phyloP scores from a whole-genome alignment of 2,888 invertebrate genomes.

The Nomada ruficornis region DNA sequence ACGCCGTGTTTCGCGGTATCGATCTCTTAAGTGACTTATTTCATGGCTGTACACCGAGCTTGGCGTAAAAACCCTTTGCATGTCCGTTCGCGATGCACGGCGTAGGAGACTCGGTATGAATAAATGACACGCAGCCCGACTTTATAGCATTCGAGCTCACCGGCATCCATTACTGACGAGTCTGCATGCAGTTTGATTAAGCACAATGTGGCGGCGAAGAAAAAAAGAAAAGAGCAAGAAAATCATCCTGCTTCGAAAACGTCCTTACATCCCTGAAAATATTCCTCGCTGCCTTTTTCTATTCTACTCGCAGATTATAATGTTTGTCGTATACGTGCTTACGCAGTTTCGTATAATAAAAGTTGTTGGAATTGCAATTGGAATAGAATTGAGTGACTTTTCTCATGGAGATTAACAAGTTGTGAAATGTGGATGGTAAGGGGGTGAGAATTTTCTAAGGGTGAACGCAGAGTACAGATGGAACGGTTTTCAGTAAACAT shows the following conservation, averaged over 20 bases:
- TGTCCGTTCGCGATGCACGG: constrained; percentile 37
- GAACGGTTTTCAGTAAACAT: not conserved
- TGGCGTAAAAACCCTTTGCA: constrained; percentile 54
- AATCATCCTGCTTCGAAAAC: not conserved
- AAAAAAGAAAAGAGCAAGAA: not conserved
- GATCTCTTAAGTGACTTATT: constrained; percentile 55
- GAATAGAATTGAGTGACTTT: too few species aligned
- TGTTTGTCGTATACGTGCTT: too few species aligned
- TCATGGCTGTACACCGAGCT: constrained; percentile 34
- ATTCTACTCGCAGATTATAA: too few species aligned
- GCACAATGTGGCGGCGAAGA: constrained; percentile 8
- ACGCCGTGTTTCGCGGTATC: constrained; percentile 39
- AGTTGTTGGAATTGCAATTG: too few species aligned
- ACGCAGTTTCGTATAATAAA: too few species aligned
- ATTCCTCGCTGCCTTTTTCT: not conserved
- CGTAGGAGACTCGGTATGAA: constrained; percentile 41
- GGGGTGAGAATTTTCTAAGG: not conserved
- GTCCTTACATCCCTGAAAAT: not conserved
- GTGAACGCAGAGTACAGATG: not conserved
- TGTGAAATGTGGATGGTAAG: not conserved
- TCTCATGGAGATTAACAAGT: too few species aligned
- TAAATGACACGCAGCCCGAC: constrained; percentile 48
- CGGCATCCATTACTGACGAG: constrained; percentile 52
- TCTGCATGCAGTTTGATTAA: constrained; percentile 50
- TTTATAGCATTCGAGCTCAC: constrained; percentile 48